Evolutionary conservation across 2,797 vertebrate species (phyloP).

Genomic region (Agapornis canus): DNA sequence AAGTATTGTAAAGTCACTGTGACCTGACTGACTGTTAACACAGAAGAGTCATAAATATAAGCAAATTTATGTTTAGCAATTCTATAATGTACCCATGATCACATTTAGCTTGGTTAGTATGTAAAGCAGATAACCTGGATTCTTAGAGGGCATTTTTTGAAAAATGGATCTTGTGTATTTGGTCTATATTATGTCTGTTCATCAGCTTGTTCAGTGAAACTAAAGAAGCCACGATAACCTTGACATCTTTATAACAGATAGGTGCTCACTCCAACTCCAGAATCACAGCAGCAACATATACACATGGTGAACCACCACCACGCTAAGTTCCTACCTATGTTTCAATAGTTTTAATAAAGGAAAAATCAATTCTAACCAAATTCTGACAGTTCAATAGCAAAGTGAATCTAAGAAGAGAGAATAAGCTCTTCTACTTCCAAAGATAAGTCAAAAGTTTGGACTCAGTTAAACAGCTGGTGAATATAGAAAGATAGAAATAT

Average conservation of each 20-base stretch:
- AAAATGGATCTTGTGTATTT: not conserved
- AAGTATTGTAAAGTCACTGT: not conserved
- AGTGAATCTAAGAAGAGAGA: not conserved
- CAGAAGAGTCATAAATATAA: not conserved
- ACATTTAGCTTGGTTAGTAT: not conserved
- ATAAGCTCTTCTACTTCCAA: not conserved
- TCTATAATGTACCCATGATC: not conserved
- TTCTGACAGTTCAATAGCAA: not conserved
- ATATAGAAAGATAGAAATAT: not conserved
- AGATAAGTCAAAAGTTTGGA: not conserved
- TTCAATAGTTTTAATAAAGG: not conserved
- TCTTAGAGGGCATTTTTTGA: not conserved
- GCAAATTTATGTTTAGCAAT: not conserved
- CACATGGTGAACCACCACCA: not conserved
- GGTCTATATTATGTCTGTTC: not conserved
- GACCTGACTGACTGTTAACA: not conserved
- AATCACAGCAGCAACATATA: not conserved
- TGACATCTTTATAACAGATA: not conserved
- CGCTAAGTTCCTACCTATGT: not conserved
- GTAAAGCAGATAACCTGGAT: not conserved
- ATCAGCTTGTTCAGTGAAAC: not conserved
- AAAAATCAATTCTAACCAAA: not conserved
- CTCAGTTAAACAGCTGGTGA: not conserved
- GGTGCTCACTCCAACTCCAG: not conserved
- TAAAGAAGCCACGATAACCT: not conserved